These are phyloP conservation scores for Mixornis gularis DNA, from an alignment of 2,113 vertebrate species.

Conservation along the genomic window DNA sequence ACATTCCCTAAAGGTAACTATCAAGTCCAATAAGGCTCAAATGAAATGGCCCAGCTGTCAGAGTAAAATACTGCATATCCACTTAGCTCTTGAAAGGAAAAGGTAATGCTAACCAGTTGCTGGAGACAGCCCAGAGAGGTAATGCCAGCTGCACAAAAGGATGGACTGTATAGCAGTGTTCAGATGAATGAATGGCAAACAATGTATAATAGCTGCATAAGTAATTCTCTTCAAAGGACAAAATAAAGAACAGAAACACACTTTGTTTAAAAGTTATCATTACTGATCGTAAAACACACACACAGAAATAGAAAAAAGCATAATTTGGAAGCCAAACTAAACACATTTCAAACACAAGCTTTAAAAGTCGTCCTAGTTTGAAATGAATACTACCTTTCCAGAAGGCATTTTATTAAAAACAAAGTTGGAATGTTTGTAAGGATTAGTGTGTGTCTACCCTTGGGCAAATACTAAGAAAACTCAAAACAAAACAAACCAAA, in stretches of 20 bases:
- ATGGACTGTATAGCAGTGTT: slow-evolving; percentile 4
- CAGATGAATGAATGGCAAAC: slow-evolving; percentile 32
- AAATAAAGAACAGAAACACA: slow-evolving; percentile 4
- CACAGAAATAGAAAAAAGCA: not conserved
- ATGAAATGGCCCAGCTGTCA: slow-evolving; percentile 72
- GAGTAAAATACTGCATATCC: slow-evolving; percentile 69
- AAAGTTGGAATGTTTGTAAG: not conserved
- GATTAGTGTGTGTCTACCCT: not conserved
- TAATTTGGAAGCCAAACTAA: not conserved
- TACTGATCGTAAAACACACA: not conserved
- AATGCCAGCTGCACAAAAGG: slow-evolving; percentile 67
- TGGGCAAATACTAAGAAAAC: not conserved
- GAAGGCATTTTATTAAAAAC: not conserved
- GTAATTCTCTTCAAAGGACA: slow-evolving; percentile 28
- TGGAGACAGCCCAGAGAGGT: slow-evolving; percentile 64
- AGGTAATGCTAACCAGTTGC: slow-evolving; percentile 71
- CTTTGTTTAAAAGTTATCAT: slow-evolving; percentile 28
- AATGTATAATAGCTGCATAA: slow-evolving; percentile 18
- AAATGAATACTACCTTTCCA: not conserved
- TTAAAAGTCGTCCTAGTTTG: not conserved
- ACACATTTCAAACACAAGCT: not conserved
- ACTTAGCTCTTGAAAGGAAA: slow-evolving; percentile 69
- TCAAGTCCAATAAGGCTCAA: slow-evolving; percentile 77
- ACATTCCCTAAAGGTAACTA: slow-evolving; percentile 75
- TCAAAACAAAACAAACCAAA: not conserved